phyloP scores from a whole-genome alignment of 2,113 vertebrate species.

The Coregonus clupeaformis region DNA sequence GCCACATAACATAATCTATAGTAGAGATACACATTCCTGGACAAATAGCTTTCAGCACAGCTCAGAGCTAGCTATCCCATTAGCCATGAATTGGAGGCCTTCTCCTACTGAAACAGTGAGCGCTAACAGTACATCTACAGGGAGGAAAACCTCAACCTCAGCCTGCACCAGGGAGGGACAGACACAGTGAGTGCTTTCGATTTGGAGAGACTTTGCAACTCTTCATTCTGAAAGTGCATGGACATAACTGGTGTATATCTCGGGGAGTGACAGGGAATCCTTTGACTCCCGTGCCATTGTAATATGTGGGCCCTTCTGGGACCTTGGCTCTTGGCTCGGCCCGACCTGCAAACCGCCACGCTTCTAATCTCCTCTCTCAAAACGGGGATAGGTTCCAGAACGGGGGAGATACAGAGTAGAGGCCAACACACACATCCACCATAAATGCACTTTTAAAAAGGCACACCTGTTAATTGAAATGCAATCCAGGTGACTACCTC shows the following conservation, averaged over 20 bases:
- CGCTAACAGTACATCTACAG: slow-evolving; percentile 44
- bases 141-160: slow-evolving; percentile 13
- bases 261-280: slow-evolving; percentile 35
- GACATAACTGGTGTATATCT: slow-evolving; percentile 33
- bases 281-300: slow-evolving; percentile 27
- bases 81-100: slow-evolving; percentile 28
- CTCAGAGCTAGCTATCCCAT: slow-evolving; percentile 44
- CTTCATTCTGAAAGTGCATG: slow-evolving; percentile 15
- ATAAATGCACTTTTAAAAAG: no score
- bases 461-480: no score
- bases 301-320: slow-evolving; percentile 24
- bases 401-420: slow-evolving; percentile 44
- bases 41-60: slow-evolving; percentile 62
- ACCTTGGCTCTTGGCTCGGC: slow-evolving; percentile 22
- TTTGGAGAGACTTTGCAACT: slow-evolving; percentile 44
- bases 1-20: slow-evolving; percentile 55
- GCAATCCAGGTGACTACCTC: no score
- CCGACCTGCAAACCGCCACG: slow-evolving; percentile 3
- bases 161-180: slow-evolving; percentile 10
- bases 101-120: slow-evolving; percentile 3
- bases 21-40: slow-evolving; percentile 49
- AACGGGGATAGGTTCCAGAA: not conserved
- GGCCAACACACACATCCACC: no score
- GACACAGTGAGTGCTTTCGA: slow-evolving; percentile 34
- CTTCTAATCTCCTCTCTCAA: slow-evolving; percentile 23